Base-by-base conservation (phyloP, 2,113 vertebrate species). In the Silurus asotus region DNA sequence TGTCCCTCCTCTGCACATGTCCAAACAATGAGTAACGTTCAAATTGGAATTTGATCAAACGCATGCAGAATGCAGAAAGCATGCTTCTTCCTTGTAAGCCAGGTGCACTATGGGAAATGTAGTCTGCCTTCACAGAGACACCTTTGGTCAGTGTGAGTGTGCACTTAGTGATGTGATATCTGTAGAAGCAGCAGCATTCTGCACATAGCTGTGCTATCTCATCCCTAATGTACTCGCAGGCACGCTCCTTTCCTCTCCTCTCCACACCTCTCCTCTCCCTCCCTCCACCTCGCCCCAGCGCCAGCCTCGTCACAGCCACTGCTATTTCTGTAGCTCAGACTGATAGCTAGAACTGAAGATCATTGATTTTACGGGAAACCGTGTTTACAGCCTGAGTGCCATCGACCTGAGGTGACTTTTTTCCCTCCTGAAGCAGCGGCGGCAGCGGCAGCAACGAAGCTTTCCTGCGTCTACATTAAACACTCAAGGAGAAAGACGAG, bases 351-450 rank as follows among this genome's bases (percentile, higher is more conserved):
- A 95, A 96, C 97, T 96, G 96, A 96, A 97, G 96, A 96, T 96
- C 97, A 99, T 99, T 99, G 98, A 99, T 99, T 99, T 99, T 99
- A 98, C 97, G 96, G 98, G 98, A 98, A 99, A 96, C 96, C 95
- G 90, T 97, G 97, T 98, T 99, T 98, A 97, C 97, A 97, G 97
- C 97, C 97, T 97, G 97, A 97, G 96, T 96, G 95, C 96, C 95
- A 99, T 99, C 97, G 98, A 99, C 97, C 97, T 98, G 97, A 96
- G 97, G 96, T 97, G 98, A 98, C 97, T 99, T 97, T 94, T 96
- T 97, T 82, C 95, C 95, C 96, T 98, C 94, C 95, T 98, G 97
- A 96, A 97, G 96, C 96, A 95, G 96, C 96, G 96, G 95, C 89
- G 96, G 96, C 96, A 94, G 96, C 96, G 96, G 95, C 96, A 95